phyloP scores from a whole-genome alignment of 2,888 invertebrate species.

The Tetragonisca angustula region DNA sequence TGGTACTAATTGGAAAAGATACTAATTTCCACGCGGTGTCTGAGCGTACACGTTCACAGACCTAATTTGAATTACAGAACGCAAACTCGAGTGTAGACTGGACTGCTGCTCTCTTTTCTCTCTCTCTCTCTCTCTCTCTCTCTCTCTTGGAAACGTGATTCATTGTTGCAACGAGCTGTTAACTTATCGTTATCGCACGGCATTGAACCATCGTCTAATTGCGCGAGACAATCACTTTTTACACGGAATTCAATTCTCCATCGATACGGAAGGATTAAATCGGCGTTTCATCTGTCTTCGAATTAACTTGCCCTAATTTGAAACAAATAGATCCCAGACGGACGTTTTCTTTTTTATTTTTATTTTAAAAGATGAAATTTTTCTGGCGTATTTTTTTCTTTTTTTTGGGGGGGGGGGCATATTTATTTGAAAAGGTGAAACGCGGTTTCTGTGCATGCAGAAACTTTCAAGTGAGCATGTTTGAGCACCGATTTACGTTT shows the following conservation, averaged over 20 bases:
- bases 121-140: neutral
- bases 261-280: neutral
- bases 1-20: no score
- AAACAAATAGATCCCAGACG: no score
- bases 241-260: neutral
- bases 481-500: neutral
- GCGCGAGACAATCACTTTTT: neutral
- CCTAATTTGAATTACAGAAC: neutral
- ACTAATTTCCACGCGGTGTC: neutral
- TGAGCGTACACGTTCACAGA: neutral
- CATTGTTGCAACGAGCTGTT: constrained; percentile 1
- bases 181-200: constrained; percentile 28
- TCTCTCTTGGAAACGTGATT: constrained; percentile 4
- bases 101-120: no score
- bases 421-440: neutral
- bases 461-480: neutral
- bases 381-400: no score
- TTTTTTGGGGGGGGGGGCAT: no score
- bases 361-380: no score
- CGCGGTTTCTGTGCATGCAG: neutral
- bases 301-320: no score
- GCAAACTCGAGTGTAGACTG: neutral
- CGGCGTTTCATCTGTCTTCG: neutral
- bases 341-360: no score
- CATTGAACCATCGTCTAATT: neutral